Evolutionary conservation across 2,888 invertebrate species (phyloP), one percentile per base, ranked within the genome.

Genomic region (Phasia obesa): DNA sequence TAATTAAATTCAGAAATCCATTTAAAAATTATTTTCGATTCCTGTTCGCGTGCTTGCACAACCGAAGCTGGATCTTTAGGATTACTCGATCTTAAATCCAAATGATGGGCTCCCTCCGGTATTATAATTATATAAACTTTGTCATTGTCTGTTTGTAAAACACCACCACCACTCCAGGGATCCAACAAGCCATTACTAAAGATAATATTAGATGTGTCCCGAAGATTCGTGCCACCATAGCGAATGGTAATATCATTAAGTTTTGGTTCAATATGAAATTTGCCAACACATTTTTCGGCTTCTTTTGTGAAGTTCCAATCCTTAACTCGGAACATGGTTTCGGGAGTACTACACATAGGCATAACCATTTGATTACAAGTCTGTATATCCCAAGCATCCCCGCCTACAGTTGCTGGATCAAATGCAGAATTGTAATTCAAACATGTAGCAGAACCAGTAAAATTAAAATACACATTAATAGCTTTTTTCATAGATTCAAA

Each of bases 311-410:
- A 93, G 91, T 97, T 93, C 98, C 98, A 99, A 0, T 93, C 88
- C 0, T 88, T 84, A 1, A 94, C 93, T 88, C 96, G 96, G 89
- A 98, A 98, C 96, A 99, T 97, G 88, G 97, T 97, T 11, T 93
- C 92, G 1, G 92, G 91, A 49, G 95, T 96, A 9, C 94, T 92
- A 90, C 99, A 99, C 93, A 96, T 94, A 0, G 99, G 99, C 97
- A 98, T 98, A 80, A 98, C 95, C 96, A 99, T 98, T 92, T 99
- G 99, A 25, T 98, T 97, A 89, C 99, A 99, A 0, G 96, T 93
- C 93, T 97, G 97, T 89, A 95, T 97, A 84, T 94, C 92, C 98
- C 98, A 98, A 0, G 95, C 96, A 5, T 89, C 86, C 15, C 94
- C 94, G 15, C 95, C 95, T 6, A 97, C 90, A 78, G 92, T 91